phyloP scores from a whole-genome alignment of 2,888 invertebrate species.

The Macaria notata region DNA sequence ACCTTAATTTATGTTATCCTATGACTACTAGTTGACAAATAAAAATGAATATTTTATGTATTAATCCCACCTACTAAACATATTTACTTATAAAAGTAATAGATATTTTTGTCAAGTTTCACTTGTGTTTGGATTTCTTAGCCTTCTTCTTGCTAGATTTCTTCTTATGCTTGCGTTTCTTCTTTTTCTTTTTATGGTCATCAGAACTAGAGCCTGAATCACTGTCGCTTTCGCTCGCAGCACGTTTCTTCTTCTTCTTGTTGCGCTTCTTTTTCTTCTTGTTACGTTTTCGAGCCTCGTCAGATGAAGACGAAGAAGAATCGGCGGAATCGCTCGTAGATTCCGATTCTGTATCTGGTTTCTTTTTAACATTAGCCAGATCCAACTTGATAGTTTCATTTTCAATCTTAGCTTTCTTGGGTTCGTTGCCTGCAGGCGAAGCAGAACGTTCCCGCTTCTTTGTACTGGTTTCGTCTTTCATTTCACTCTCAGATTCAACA shows the following conservation, averaged over 20 bases:
- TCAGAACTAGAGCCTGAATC: constrained; percentile 86
- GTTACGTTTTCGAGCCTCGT: constrained; percentile 81
- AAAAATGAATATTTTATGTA: constrained; percentile 9
- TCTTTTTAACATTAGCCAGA: constrained; percentile 75
- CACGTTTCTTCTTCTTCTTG: constrained; percentile 83
- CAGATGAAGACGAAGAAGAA: constrained; percentile 76
- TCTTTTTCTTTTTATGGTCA: constrained; percentile 85
- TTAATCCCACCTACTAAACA: too few relatives aligned
- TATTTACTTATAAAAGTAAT: too few relatives aligned
- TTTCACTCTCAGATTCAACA: constrained; percentile 83
- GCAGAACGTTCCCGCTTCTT: constrained; percentile 68
- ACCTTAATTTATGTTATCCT: not conserved
- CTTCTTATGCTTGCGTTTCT: constrained; percentile 87
- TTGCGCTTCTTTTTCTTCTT: constrained; percentile 85
- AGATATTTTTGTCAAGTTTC: constrained; percentile 24
- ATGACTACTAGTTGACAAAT: constrained; percentile 25
- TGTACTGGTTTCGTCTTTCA: constrained; percentile 72
- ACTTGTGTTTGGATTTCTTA: constrained; percentile 84
- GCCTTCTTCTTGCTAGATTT: constrained; percentile 86
- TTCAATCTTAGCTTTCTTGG: constrained; percentile 63
- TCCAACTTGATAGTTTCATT: constrained; percentile 75
- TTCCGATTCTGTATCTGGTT: constrained; percentile 70
- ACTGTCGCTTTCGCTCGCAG: constrained; percentile 84
- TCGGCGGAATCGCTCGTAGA: constrained; percentile 73
- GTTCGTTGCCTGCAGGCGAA: constrained; percentile 53